phyloP scores from a whole-genome alignment of 2,888 invertebrate species.

The Ectropis crepuscularia region DNA sequence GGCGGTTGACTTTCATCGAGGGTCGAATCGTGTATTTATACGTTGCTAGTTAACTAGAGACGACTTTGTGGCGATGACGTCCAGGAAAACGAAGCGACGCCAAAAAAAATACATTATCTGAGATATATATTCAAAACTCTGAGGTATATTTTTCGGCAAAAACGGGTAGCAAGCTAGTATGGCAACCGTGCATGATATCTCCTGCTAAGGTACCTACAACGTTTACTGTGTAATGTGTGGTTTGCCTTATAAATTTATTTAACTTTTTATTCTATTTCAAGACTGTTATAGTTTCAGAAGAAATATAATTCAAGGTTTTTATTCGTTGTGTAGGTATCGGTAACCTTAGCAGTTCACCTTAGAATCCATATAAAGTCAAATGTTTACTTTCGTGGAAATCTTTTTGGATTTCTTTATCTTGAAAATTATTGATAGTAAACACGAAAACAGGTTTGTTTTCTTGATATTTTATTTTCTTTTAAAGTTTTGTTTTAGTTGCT shows the following conservation, averaged over 20 bases:
- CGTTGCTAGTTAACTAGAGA: slow-evolving; percentile 70
- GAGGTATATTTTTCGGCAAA: slow-evolving; percentile 59
- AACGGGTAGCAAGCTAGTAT: slow-evolving; percentile 58
- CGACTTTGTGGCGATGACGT: slow-evolving; percentile 70
- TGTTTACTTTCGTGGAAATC: slow-evolving; percentile 5
- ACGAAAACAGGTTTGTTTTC: neutral
- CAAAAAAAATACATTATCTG: slow-evolving; percentile 67
- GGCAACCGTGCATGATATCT: slow-evolving; percentile 56
- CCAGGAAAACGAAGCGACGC: slow-evolving; percentile 73
- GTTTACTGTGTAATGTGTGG: slow-evolving; percentile 45
- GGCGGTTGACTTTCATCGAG: slow-evolving; percentile 60
- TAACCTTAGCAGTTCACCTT: slow-evolving; percentile 28
- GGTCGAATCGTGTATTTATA: slow-evolving; percentile 71
- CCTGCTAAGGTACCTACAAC: slow-evolving; percentile 53
- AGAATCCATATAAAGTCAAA: slow-evolving; percentile 35
- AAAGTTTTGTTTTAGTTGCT: too few relatives aligned
- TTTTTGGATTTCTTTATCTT: slow-evolving; percentile 1
- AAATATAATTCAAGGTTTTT: slow-evolving; percentile 30
- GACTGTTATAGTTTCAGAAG: slow-evolving; percentile 23
- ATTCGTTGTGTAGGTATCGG: slow-evolving; percentile 16
- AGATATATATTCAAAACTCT: slow-evolving; percentile 63
- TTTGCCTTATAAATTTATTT: slow-evolving; percentile 25
- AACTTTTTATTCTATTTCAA: slow-evolving; percentile 30
- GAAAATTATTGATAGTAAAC: slow-evolving; percentile 9
- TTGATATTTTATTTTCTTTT: neutral